phyloP scores from a whole-genome alignment of 2,113 vertebrate species.

The Calcarius ornatus region DNA sequence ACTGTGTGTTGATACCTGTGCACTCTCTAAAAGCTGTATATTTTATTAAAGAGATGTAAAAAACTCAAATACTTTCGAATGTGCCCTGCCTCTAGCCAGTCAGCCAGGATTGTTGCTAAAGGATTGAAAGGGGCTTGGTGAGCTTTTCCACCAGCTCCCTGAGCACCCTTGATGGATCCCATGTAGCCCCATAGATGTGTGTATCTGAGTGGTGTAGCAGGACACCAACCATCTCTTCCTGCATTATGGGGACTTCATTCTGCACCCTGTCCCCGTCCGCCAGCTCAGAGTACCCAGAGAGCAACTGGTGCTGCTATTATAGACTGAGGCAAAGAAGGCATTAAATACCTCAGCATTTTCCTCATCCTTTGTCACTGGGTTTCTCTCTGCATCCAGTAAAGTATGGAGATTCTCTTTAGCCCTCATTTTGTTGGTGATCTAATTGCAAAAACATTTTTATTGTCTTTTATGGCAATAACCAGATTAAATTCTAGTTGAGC shows the following conservation, averaged over 20 bases:
- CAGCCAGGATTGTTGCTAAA: not conserved
- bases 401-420: not conserved
- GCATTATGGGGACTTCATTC: not conserved
- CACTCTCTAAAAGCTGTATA: not conserved
- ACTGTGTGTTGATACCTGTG: not conserved
- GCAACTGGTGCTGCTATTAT: not conserved
- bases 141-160: not conserved
- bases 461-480: not conserved
- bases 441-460: not conserved
- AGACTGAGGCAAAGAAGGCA: not conserved
- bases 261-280: not conserved
- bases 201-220: not conserved
- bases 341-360: not conserved
- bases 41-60: not conserved
- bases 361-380: not conserved
- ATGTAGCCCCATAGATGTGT: rapidly evolving
- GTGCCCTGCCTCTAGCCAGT: not conserved
- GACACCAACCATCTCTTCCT: not conserved
- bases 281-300: not conserved
- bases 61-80: not conserved
- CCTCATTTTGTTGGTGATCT: not conserved
- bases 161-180: not conserved
- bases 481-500: not conserved
- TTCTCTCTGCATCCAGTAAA: not conserved
- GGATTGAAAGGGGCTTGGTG: not conserved